Evolutionary conservation across 2,888 invertebrate genomes (phyloP), one percentile per base, ranked within the genome.

Genomic region (Marronus borbonicus): DNA sequence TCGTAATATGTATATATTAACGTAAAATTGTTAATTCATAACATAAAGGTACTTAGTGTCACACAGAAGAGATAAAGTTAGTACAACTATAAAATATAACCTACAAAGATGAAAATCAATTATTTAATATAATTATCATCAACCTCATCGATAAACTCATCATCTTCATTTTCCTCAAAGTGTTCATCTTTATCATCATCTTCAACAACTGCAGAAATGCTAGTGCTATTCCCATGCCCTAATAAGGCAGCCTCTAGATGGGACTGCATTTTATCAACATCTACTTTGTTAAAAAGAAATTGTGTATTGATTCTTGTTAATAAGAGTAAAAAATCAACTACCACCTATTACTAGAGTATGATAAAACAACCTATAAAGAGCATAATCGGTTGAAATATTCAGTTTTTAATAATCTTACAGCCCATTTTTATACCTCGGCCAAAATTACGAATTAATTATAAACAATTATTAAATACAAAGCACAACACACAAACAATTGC

Each of bases 61-160:
- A 60, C 72, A 74, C 55, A 74, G 10, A 14, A 68, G 28, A 68
- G 24, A 68, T 50, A 62, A 62, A 60, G 20, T 44, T 60, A 70
- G 44, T 60, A 60, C 60, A 24, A 28, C 60, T 74, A 60, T 60
- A 44, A 44, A 28, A 28, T 74, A 60, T 60, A 44, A 74, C 10
- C 72, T 72, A 74, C 44, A 20, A n/a, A 74, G 72, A 74, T 74
- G 60, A 24, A 44, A 60, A 74, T 74, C 44, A 60, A 44, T 39
- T 52, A 50, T 68, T 28, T 49, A 68, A 49, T 24, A 74, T 74
- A 36, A 58, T 24, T 28, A 69, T 36, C 31, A 77, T 58, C 81
- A 86, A 89, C 92, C 88, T 92, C 92, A 84, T 92, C 91, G 83
- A 90, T 90, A 82, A 90, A 91, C 82, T 92, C 91, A 82, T 91